Percentiles rank a stretch among this genome's conserved stretches.
phyloP scores from a whole-genome alignment of 2,797 vertebrate species.

The Parauchenoglanis punctatus region DNA sequence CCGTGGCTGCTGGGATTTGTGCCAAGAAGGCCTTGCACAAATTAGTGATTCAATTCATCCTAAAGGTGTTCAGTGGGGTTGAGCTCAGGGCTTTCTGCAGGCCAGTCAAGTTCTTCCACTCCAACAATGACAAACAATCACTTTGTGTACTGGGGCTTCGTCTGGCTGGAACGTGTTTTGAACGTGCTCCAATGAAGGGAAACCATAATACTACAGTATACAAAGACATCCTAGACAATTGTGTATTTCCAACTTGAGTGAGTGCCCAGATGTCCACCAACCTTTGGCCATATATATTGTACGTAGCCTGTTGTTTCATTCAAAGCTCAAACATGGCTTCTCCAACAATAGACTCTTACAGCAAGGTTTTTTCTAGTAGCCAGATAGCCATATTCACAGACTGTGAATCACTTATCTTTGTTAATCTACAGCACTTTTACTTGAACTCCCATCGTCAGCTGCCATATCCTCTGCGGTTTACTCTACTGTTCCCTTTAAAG shows the following conservation, averaged over 20 bases:
- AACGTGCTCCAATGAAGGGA: background rate
- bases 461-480: too few relatives aligned
- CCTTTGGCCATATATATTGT: background rate
- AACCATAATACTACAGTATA: background rate
- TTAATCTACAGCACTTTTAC: background rate
- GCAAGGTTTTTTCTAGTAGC: background rate
- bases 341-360: background rate
- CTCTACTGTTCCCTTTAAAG: background rate
- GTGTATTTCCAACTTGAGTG: background rate
- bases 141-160: background rate
- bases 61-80: background rate
- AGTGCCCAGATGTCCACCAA: background rate
- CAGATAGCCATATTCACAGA: too few relatives aligned
- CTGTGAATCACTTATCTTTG: too few relatives aligned
- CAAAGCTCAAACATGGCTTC: background rate
- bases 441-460: too few relatives aligned
- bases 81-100: background rate
- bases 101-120: background rate
- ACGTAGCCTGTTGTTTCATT: background rate
- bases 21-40: background rate
- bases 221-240: background rate
- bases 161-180: background rate
- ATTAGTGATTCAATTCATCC: background rate
- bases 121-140: background rate
- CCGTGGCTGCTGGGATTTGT: background rate